A percentile compares a stretch with the other conserved stretches of the same genome.
Evolutionary conservation across 2,797 vertebrate species (phyloP).

Genomic region (Euphonia xanthogaster): DNA sequence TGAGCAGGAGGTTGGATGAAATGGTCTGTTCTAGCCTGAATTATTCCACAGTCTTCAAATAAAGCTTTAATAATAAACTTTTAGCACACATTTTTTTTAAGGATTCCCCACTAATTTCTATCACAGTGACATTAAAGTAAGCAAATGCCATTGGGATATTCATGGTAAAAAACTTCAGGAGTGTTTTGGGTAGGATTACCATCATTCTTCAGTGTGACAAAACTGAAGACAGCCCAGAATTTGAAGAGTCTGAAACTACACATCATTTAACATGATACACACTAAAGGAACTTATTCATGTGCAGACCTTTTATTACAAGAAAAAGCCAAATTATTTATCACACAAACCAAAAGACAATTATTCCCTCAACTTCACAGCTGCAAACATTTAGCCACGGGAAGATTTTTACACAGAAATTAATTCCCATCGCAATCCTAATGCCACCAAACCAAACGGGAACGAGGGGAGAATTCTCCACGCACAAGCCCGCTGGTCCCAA

Average conservation of each 20-base stretch:
- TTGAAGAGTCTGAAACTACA: neutral
- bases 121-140: neutral
- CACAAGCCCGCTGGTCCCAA: neutral
- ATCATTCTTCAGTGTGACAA: neutral
- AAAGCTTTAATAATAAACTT: neutral
- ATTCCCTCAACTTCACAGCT: neutral
- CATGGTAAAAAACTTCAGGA: neutral
- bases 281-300: neutral
- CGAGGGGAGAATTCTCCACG: neutral
- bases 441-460: neutral
- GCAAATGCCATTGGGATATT: neutral
- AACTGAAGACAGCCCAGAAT: neutral
- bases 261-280: accelerated
- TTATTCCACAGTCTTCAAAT: accelerated
- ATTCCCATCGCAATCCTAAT: neutral
- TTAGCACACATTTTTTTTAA: neutral
- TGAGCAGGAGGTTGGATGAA: neutral
- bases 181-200: neutral
- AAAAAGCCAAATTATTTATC: neutral
- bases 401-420: neutral
- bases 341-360: neutral
- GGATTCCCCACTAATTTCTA: neutral
- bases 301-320: neutral
- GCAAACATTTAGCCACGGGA: neutral
- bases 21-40: neutral